Evolutionary conservation across 2,113 vertebrate species (phyloP), one percentile per base, ranked within the genome.

Genomic region (Chaetodon auriga): DNA sequence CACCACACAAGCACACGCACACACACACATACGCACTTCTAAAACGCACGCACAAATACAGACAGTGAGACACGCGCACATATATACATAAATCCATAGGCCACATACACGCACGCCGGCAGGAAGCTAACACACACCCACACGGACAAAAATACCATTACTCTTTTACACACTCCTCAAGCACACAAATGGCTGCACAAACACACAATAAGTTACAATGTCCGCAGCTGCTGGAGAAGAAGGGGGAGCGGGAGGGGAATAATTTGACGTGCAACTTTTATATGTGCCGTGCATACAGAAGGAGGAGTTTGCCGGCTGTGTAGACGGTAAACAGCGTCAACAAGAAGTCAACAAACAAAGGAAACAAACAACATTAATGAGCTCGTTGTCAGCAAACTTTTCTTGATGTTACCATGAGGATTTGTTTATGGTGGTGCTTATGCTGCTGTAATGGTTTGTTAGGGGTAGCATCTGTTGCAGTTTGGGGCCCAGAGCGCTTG

Each of bases 371-470:
- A 53, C 84, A 77, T 82, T 88, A 88, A 85, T 30, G 36, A 91
- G 86, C 76, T 81, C 1, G 15, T 63, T 88, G 87, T 91, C 91
- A 87, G 88, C 86, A 87, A 92, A 92, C 84, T 89, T 86, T 83
- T 81, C 84, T 89, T 81, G 54, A 92, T 87, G 84, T 87, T 76
- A 82, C 86, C 75, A 49, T 23, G 35, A 89, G 86, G 88, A 82
- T 81, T 85, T 82, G 78, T 89, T 88, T 86, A 85, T 88, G 75
- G 48, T 2, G 70, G 61, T 41, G 85, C 79, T 84, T 72, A 81
- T 57, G 75, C 82, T 48, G 71, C 75, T 49, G 64, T 89, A 87
- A 89, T 91, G 82, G 85, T 85, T 85, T 83, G 77, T 89, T 82
- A 73, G 80, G 81, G 48, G 75, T 16, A 80, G 81, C 82, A 76